Conservation (phyloP, 2,113 vertebrate genomes). For the Lagopus leucura region DNA sequence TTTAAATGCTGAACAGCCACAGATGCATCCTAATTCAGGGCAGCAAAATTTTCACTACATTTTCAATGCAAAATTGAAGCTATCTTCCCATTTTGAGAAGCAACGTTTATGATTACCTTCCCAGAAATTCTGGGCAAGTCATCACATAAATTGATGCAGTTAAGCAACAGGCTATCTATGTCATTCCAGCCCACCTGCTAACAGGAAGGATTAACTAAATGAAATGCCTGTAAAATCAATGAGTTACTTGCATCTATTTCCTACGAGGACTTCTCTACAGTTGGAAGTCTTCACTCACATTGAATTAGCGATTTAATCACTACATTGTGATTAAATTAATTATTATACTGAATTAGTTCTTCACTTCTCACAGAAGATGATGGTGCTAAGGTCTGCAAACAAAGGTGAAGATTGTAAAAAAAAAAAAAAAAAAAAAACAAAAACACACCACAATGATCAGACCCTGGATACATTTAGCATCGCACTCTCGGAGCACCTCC, state of each 20-base stretch:
- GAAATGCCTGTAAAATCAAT: accelerated
- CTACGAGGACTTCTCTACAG: neutral
- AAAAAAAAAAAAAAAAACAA: no score
- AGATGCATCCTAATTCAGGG: accelerated
- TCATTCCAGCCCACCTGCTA: no score
- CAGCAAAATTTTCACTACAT: neutral
- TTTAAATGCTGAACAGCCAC: neutral
- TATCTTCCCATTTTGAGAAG: neutral
- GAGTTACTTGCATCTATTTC: neutral
- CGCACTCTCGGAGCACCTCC: accelerated
- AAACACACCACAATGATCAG: accelerated
- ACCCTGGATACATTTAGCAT: neutral
- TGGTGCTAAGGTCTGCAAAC: accelerated
- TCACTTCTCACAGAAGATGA: neutral
- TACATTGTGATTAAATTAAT: neutral
- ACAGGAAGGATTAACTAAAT: neutral
- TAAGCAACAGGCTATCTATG: accelerated
- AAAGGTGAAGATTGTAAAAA: neutral
- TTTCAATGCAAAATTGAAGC: neutral
- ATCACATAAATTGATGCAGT: no score
- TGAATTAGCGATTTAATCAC: neutral
- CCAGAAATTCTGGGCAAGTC: neutral
- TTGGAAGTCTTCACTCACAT: neutral
- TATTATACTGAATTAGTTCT: neutral
- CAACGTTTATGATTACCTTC: accelerated